Evolutionary conservation across 1,140 invertebrate species (phyloP).

Genomic region (Galendromus occidentalis): DNA sequence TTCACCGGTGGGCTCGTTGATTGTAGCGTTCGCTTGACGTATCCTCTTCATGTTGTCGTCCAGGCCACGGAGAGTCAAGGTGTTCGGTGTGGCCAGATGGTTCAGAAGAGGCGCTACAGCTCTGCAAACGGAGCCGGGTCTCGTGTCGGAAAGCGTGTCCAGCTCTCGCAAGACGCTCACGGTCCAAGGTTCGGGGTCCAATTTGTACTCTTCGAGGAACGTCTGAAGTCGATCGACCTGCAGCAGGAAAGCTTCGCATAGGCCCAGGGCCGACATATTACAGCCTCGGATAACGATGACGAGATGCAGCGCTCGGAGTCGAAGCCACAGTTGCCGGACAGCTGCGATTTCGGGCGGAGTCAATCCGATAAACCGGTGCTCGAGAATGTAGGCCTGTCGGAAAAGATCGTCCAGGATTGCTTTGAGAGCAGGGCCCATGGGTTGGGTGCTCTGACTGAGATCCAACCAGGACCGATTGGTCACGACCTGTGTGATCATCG

Average conservation of each 20-base stretch:
- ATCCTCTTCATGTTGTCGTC: background rate
- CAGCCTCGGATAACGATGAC: constrained; percentile 45
- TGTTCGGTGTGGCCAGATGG: constrained; percentile 27
- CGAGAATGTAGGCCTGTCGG: constrained; percentile 8
- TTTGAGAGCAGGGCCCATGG: background rate
- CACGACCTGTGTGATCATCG: constrained; percentile 23
- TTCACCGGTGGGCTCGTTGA: constrained; percentile 60
- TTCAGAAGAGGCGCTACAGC: constrained; percentile 55
- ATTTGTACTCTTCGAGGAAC: constrained; percentile 29
- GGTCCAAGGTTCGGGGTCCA: constrained; percentile 53
- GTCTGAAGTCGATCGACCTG: constrained; percentile 29
- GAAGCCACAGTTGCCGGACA: constrained; percentile 60
- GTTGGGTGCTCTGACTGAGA: background rate
- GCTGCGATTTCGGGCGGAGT: constrained; percentile 33
- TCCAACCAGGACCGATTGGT: constrained; percentile 9
- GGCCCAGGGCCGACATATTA: constrained; percentile 38
- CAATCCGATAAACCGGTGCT: constrained; percentile 21
- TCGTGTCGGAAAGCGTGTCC: constrained; percentile 52
- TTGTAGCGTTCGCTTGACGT: constrained; percentile 44
- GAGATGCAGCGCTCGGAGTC: constrained; percentile 59
- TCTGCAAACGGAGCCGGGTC: constrained; percentile 57
- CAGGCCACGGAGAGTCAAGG: constrained; percentile 19
- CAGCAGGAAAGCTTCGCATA: constrained; percentile 40
- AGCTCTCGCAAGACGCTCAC: constrained; percentile 53
- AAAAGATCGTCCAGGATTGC: background rate